Evolutionary conservation across 2,797 vertebrate genomes (phyloP).

Genomic region (Pteronotus mesoamericanus): DNA sequence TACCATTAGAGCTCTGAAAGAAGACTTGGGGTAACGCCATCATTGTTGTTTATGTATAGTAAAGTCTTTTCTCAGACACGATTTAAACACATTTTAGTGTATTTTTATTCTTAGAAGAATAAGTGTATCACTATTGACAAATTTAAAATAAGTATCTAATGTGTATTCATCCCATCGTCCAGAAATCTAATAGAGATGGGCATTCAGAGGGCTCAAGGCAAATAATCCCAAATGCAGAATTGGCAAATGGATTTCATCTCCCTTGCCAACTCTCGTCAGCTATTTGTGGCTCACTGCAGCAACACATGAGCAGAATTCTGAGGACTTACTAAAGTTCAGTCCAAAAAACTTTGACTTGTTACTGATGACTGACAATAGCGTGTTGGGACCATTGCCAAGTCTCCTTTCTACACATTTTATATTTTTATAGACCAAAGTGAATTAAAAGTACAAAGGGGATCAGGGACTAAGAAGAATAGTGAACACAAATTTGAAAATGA

Average conservation of each 20-base stretch:
- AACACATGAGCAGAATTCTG: neutral
- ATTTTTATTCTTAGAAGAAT: neutral
- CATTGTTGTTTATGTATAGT: neutral
- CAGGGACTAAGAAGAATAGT: neutral
- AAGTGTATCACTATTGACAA: neutral
- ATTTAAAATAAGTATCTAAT: neutral
- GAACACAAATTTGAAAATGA: constrained; percentile 4
- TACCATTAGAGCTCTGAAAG: neutral
- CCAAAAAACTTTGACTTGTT: neutral
- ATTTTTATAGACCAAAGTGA: neutral
- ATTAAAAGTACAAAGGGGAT: neutral
- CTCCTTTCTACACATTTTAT: neutral
- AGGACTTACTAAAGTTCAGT: neutral
- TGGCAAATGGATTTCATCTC: neutral
- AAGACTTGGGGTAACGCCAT: neutral
- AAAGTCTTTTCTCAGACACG: neutral
- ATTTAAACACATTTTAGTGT: neutral
- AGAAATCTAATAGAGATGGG: neutral
- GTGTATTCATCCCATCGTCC: neutral
- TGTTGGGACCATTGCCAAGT: neutral
- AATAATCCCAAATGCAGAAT: neutral
- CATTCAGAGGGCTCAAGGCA: neutral
- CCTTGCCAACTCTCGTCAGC: neutral
- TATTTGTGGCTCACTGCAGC: neutral
- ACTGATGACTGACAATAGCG: neutral